Evolutionary conservation across 2,113 vertebrate species (phyloP).

Genomic region (Sphyrna mokarran): DNA sequence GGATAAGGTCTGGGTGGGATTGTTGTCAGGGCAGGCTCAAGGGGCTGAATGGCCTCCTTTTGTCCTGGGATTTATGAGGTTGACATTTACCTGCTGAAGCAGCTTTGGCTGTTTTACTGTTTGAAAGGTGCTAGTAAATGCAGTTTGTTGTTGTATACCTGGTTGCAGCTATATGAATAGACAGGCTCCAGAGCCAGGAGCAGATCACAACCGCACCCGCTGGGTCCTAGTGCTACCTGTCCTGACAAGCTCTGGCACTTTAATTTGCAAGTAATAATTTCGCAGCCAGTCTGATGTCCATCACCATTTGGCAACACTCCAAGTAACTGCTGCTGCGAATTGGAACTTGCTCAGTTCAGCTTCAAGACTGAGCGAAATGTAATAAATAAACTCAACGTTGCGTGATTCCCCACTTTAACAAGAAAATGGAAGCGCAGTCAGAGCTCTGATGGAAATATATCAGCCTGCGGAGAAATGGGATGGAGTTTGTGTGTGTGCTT

Average conservation of each 20-base stretch:
- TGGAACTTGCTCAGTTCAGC: not conserved
- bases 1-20: no score
- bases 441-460: not conserved
- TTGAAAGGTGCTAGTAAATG: not conserved
- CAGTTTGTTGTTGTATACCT: not conserved
- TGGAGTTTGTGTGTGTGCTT: not conserved
- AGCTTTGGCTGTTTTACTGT: not conserved
- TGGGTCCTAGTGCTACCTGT: not conserved
- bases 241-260: not conserved
- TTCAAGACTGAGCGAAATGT: not conserved
- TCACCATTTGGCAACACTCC: not conserved
- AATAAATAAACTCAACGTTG: not conserved
- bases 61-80: not conserved
- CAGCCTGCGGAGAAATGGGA: not conserved
- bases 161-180: not conserved
- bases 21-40: no score
- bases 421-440: not conserved
- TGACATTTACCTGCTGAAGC: not conserved
- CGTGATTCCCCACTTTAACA: not conserved
- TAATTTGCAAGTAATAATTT: not conserved
- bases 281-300: not conserved
- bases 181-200: not conserved
- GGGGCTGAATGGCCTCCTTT: no score
- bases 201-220: not conserved
- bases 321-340: not conserved